These are phyloP conservation scores for Hirtodrosophila cameraria DNA, from an alignment of 2,888 invertebrate species.

Conservation along the genomic window DNA sequence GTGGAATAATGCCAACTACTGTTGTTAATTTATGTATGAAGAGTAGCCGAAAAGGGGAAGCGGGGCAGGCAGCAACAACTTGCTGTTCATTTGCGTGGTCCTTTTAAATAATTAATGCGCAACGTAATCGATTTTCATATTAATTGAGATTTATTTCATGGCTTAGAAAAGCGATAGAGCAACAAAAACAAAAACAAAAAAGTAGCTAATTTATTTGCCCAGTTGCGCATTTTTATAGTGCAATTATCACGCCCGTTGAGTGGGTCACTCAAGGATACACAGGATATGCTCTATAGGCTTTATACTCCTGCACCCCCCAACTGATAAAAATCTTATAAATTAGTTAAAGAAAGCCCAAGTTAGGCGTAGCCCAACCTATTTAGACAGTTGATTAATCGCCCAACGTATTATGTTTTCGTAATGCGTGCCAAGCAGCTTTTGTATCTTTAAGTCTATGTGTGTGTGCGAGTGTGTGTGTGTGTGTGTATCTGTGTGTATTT, in stretches of 20 bases:
- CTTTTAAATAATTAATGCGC: slow-evolving; percentile 72
- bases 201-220: slow-evolving; percentile 63
- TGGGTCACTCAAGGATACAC: slow-evolving; percentile 26
- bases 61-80: slow-evolving; percentile 16
- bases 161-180: slow-evolving; percentile 4
- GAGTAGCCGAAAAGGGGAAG: slow-evolving; percentile 24
- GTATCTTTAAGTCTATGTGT: slow-evolving; percentile 4
- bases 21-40: slow-evolving; percentile 36
- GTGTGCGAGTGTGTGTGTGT: slow-evolving; percentile 5
- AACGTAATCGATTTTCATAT: slow-evolving; percentile 76
- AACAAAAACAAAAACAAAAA: slow-evolving; percentile 24
- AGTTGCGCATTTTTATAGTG: slow-evolving; percentile 72
- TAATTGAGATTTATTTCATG: slow-evolving; percentile 75
- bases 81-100: slow-evolving; percentile 50
- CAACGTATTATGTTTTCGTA: slow-evolving; percentile 67
- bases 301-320: no score
- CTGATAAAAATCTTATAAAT: slow-evolving; percentile 73
- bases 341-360: slow-evolving; percentile 56
- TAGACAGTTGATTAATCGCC: slow-evolving; percentile 73
- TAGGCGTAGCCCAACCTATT: slow-evolving; percentile 35
- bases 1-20: slow-evolving; percentile 41
- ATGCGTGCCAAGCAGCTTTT: slow-evolving; percentile 54
- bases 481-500: slow-evolving; percentile 15
- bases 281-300: slow-evolving; percentile 1
- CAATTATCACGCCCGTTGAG: slow-evolving; percentile 68